Conservation (phyloP, 2,797 vertebrate species). For the Neopelma chrysocephalum region DNA sequence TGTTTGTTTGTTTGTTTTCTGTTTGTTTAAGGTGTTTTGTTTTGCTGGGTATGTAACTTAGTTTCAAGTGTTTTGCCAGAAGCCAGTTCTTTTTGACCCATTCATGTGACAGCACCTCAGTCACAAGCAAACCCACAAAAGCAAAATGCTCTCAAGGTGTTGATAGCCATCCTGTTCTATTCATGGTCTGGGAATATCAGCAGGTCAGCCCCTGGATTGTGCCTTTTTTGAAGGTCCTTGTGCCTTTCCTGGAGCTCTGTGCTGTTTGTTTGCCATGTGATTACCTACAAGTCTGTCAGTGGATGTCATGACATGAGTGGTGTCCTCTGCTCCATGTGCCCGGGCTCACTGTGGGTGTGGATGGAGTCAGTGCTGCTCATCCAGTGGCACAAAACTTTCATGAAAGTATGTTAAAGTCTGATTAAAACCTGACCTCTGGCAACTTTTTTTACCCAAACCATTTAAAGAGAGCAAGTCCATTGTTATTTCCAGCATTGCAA, state of each 20-base stretch:
- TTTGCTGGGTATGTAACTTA: fast-evolving
- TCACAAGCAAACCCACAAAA: fast-evolving
- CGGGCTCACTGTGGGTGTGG: neutral
- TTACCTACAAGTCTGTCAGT: neutral
- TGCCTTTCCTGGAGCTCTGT: neutral
- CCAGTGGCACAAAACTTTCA: neutral
- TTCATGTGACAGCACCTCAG: neutral
- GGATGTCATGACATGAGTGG: neutral
- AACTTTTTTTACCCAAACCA: neutral
- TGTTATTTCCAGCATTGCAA: neutral
- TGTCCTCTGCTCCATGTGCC: fast-evolving
- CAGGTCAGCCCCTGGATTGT: neutral
- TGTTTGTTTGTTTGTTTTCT: fast-evolving
- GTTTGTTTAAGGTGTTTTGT: neutral
- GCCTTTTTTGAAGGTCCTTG: neutral
- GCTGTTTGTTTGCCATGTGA: neutral
- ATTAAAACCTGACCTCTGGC: neutral
- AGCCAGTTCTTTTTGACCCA: neutral
- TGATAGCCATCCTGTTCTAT: neutral
- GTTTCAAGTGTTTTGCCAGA: neutral
- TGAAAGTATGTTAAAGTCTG: neutral
- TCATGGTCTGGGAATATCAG: neutral
- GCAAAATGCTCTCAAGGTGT: fast-evolving
- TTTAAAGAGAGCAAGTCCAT: neutral
- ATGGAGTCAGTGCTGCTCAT: neutral